Conservation (phyloP, 2,797 vertebrate species). For the Sebastes itinus region DNA sequence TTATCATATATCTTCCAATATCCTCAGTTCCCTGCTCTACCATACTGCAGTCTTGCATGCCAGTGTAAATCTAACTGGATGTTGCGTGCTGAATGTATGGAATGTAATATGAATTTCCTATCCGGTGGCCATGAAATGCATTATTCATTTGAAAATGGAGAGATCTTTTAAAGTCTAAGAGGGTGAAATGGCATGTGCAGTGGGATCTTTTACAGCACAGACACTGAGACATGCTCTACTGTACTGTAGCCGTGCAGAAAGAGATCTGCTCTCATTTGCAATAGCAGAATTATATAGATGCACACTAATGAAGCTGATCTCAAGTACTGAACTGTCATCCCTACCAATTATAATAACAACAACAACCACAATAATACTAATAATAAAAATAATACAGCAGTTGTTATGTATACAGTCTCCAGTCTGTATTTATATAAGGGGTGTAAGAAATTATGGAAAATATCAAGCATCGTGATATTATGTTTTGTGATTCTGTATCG, state of each 20-base stretch:
- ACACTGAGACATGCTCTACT: conserved; percentile 18
- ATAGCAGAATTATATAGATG: background rate
- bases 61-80: conserved; percentile 14
- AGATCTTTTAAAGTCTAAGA: conserved; percentile 52
- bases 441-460: too few species aligned
- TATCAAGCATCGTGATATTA: too few species aligned
- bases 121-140: conserved; percentile 35
- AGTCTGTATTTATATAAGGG: too few species aligned
- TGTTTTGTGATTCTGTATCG: too few species aligned
- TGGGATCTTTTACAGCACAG: conserved; percentile 44
- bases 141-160: conserved; percentile 60
- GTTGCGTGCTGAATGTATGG: conserved; percentile 29
- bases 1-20: conserved; percentile 16
- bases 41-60: background rate
- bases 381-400: background rate
- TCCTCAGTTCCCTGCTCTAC: background rate
- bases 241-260: background rate
- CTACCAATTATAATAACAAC: background rate
- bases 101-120: conserved; percentile 45
- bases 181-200: conserved; percentile 43
- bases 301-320: background rate
- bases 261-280: conserved; percentile 7
- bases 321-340: background rate
- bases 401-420: background rate
- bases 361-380: background rate